These are phyloP conservation scores for Lithophane leautieri DNA, from an alignment of 2,888 invertebrate species.

Conservation along the genomic window DNA sequence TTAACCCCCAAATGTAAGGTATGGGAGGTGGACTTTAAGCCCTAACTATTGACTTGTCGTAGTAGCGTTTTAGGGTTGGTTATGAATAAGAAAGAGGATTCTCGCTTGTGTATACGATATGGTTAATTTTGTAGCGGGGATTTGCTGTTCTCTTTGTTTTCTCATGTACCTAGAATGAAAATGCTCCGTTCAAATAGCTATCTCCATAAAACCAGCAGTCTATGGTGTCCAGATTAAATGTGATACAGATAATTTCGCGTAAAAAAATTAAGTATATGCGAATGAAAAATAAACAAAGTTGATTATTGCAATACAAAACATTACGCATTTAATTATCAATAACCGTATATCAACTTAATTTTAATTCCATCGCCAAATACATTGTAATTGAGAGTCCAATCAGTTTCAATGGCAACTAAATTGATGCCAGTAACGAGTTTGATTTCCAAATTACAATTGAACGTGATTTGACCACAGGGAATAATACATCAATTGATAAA, in stretches of 20 bases:
- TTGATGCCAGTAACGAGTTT: conserved; percentile 30
- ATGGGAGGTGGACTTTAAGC: conserved; percentile 38
- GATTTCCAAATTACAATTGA: conserved; percentile 24
- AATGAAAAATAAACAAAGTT: not conserved
- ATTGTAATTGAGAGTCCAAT: conserved; percentile 16
- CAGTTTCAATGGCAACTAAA: conserved; percentile 13
- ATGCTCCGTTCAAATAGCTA: no score
- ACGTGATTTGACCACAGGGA: conserved; percentile 6
- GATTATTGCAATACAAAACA: not conserved
- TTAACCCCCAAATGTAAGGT: conserved; percentile 49
- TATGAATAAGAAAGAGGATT: not conserved
- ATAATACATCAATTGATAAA: not conserved
- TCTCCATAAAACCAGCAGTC: no score
- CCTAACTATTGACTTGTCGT: conserved; percentile 48
- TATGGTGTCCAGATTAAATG: no score
- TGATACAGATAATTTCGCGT: no score
- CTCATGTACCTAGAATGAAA: no score
- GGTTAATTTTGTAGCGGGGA: not conserved
- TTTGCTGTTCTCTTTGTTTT: no score
- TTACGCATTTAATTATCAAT: not conserved
- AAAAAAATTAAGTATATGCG: no score
- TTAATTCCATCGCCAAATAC: not conserved
- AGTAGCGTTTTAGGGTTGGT: conserved; percentile 12
- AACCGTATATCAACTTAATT: conserved; percentile 3
- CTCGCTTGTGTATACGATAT: not conserved